Conservation (phyloP, 2,888 invertebrate genomes). For the Ophraella communa region DNA sequence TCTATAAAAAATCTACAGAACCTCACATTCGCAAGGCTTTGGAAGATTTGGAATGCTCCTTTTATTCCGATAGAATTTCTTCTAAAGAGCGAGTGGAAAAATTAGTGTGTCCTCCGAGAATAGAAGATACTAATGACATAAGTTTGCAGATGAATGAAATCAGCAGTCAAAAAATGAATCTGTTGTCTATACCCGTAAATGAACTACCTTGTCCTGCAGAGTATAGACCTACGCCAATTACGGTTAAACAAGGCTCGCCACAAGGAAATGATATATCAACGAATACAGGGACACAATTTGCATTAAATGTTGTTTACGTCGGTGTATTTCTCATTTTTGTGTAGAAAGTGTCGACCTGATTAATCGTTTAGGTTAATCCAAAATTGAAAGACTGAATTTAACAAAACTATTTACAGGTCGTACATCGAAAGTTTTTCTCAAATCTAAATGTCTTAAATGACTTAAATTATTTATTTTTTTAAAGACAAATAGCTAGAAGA, state of each 20-base stretch:
- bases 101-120: conserved; percentile 26
- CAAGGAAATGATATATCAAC: background rate
- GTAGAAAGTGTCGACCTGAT: conserved; percentile 4
- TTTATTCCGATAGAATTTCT: conserved; percentile 58
- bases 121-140: conserved; percentile 7
- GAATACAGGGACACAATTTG: conserved; percentile 4
- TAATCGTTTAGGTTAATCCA: conserved; percentile 13
- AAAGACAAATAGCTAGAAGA: too few species aligned
- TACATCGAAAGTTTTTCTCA: too few species aligned
- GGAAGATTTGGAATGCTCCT: conserved; percentile 74
- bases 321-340: conserved; percentile 13
- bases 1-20: conserved; percentile 78
- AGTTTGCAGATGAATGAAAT: background rate
- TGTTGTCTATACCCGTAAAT: conserved; percentile 46
- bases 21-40: conserved; percentile 71
- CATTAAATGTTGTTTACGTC: conserved; percentile 1
- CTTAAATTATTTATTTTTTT: too few species aligned
- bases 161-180: background rate
- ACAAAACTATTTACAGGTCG: background rate
- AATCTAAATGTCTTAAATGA: too few species aligned
- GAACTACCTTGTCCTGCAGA: conserved; percentile 57
- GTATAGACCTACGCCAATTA: conserved; percentile 51
- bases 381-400: conserved; percentile 18
- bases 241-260: conserved; percentile 45
- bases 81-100: conserved; percentile 25